phyloP scores from a whole-genome alignment of 2,888 invertebrate species.

The Oligia fasciuncula region DNA sequence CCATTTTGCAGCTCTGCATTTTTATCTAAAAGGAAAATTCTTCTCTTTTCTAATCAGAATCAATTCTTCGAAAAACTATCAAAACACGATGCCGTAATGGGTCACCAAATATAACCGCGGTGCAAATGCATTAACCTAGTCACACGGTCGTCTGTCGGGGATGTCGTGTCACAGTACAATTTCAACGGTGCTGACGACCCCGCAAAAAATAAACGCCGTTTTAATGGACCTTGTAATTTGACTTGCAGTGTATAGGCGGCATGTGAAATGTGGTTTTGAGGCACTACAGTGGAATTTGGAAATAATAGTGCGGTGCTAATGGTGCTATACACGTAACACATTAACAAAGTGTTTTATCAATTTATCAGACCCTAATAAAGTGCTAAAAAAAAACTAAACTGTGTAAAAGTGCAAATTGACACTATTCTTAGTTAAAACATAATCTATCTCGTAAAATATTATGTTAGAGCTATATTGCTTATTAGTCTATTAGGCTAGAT shows the following conservation, averaged over 20 bases:
- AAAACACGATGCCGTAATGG: conserved; percentile 20
- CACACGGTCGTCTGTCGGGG: conserved; percentile 30
- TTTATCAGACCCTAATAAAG: too few relatives aligned
- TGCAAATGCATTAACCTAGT: conserved; percentile 31
- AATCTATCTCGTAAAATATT: too few relatives aligned
- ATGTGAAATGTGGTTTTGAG: conserved; percentile 4
- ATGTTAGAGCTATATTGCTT: too few relatives aligned
- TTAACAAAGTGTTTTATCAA: too few relatives aligned
- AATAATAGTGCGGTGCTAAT: too few relatives aligned
- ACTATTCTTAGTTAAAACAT: too few relatives aligned
- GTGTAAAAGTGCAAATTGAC: too few relatives aligned
- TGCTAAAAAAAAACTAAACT: too few relatives aligned
- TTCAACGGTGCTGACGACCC: conserved; percentile 8
- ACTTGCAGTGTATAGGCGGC: conserved; percentile 2
- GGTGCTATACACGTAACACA: too few relatives aligned
- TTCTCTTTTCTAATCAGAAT: background rate
- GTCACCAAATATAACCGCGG: conserved; percentile 11
- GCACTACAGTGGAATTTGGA: conserved; percentile 7
- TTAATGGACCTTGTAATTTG: conserved; percentile 52
- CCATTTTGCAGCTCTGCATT: background rate
- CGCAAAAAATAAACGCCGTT: conserved; percentile 28
- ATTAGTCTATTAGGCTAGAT: too few relatives aligned
- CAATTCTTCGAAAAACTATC: background rate
- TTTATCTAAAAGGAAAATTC: background rate
- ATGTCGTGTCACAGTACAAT: conserved; percentile 32